phyloP scores from a whole-genome alignment of 2,888 invertebrate species.

The Eupithecia insigniata region DNA sequence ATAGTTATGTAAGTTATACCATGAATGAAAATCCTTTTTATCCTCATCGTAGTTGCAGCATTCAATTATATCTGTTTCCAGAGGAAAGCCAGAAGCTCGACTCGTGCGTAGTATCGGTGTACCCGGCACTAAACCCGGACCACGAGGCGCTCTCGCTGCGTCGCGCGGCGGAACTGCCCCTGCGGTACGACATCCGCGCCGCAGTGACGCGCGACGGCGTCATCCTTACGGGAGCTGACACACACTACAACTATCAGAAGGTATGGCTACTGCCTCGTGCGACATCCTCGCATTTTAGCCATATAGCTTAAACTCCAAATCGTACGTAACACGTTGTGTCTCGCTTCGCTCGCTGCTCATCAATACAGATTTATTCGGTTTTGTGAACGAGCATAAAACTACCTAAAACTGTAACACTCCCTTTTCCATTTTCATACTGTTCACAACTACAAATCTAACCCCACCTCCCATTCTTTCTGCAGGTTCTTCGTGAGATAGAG shows the following conservation, averaged over 20 bases:
- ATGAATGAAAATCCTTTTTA: too few relatives aligned
- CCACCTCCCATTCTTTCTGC: conserved; percentile 38
- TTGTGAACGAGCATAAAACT: too few relatives aligned
- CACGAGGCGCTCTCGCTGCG: conserved; percentile 95
- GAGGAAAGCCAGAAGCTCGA: conserved; percentile 88
- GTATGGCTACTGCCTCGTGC: conserved; percentile 70
- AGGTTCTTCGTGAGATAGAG: conserved; percentile 90
- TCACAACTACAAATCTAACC: background rate
- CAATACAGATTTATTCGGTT: too few relatives aligned
- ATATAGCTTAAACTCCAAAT: too few relatives aligned
- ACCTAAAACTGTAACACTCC: too few relatives aligned
- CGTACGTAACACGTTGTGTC: too few relatives aligned
- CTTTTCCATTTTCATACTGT: too few relatives aligned
- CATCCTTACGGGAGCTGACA: conserved; percentile 90
- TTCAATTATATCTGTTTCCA: conserved; percentile 35
- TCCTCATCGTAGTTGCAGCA: too few relatives aligned
- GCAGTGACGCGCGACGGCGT: conserved; percentile 96
- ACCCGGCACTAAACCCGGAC: conserved; percentile 97
- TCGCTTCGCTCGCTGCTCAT: too few relatives aligned
- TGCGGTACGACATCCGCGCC: conserved; percentile 89
- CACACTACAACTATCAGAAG: conserved; percentile 89
- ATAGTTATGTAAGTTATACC: too few relatives aligned
- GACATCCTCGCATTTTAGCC: too few relatives aligned
- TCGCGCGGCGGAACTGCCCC: conserved; percentile 86
- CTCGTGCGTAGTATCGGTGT: conserved; percentile 96